Evolutionary conservation across 2,888 invertebrate species (phyloP).

Genomic region (Eucera pruinosa): DNA sequence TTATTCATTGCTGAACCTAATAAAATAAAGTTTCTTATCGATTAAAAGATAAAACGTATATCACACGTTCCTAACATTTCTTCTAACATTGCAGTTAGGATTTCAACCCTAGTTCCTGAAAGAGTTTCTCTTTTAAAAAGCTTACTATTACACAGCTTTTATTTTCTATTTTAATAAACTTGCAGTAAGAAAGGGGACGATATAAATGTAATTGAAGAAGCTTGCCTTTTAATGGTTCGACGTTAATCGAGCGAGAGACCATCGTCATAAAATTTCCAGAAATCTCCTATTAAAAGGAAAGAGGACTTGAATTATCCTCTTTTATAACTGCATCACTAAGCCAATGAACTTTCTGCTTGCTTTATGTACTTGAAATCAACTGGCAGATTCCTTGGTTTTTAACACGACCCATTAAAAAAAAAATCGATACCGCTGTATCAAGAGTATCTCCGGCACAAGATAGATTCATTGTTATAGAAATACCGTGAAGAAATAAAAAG

Average conservation of each 20-base stretch:
- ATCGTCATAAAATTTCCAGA: background rate
- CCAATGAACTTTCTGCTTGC: background rate
- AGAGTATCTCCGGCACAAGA: background rate
- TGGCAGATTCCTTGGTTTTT: background rate
- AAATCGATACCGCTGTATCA: conserved; percentile 18
- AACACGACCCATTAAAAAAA: background rate
- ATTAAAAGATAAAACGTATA: too few species aligned
- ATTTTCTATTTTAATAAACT: too few species aligned
- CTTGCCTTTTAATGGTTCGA: background rate
- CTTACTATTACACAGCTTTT: too few species aligned
- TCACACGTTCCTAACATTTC: too few species aligned
- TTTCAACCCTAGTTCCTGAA: too few species aligned
- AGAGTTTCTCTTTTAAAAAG: too few species aligned
- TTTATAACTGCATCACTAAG: background rate
- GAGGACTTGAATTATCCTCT: background rate
- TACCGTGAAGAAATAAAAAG: background rate
- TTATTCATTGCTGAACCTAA: too few species aligned
- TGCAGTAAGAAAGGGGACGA: too few species aligned
- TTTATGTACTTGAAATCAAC: background rate
- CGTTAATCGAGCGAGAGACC: background rate
- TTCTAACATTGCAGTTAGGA: too few species aligned
- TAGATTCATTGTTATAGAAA: background rate
- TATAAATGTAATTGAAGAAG: too few species aligned
- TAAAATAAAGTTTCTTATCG: too few species aligned
- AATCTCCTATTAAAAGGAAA: background rate